Base-by-base conservation (phyloP, 2,797 vertebrate genomes). In the Enteromius afrohamiltoni region DNA sequence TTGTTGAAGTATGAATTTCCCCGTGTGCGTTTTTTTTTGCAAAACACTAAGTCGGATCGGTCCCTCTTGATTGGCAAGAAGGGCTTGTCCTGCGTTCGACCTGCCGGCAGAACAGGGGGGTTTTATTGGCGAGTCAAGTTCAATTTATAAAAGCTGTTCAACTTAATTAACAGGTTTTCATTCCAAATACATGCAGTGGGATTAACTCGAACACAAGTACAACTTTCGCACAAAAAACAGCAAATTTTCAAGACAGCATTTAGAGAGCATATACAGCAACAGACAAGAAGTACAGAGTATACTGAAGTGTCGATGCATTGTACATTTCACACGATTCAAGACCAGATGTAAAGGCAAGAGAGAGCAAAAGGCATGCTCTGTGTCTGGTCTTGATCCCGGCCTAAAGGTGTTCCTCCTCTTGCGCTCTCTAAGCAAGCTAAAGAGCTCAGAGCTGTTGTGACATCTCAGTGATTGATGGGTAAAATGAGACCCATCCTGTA, bases 1-100 rank as follows among this genome's bases (percentile, higher is more conserved):
- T 91, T 92, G 92, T 90, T 89, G 85, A 89, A 93, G 92, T 92
- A 91, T 94, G 86, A 93, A 92, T 93, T 93, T 94, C 92, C 93
- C 89, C 74, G 60, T 89, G 92, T 90, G 89, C 91, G 90, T 93
- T 94, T 93, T 94, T 93, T 42, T 93, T 90, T 84, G 81, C 85
- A 93, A 94, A 93, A 93, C 91, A 92, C 53, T 17, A 89, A 91
- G 91, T 91, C 86, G 31, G 88, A 88, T 86, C 89, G 88, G 91
- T 93, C 88, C 85, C 86, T 89, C 89, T 88, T 90, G 89, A 93
- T 91, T 87, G 90, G 89, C 86, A 88, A 83, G 86, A 81, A 83
- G 85, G 80, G 88, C 89, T 82, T 92, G 90, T 93, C 91, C 93
- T 90, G 87, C 53, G 74, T 60, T 45, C 90, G 90, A 90, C 89